Base-by-base conservation (phyloP, 2,113 vertebrate genomes). In the Mesitornis unicolor region DNA sequence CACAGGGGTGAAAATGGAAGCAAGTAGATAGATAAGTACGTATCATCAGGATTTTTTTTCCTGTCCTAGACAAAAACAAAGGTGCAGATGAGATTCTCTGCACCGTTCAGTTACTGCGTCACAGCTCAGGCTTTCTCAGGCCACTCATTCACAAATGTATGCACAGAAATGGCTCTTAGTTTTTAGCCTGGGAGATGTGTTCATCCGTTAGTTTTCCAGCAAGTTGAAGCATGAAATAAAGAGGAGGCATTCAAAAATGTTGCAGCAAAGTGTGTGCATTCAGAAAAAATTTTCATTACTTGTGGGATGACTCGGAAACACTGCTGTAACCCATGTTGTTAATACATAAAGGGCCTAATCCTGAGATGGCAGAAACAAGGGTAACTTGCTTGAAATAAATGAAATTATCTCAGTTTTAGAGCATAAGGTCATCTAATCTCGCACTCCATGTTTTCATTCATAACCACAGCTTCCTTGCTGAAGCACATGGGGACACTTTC, bases 41-140 rank as follows among this genome's bases (percentile, higher is more conserved):
- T 86, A 45, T 76, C 9, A 2, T 84, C 75, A 24, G 85, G 36
- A 35, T 22, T 79, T 73, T 77, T 93, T 92, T 68, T 48, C 36
- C 24, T 93, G 53, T 68, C 53, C 25, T 73, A 43, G 57, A 60
- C 7, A 13, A 78, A 69, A 71, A 51, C 53, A 73, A 83, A 96
- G 63, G 73, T 85, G 35, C 10, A 6, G 87, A 73, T 74, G 16
- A 89, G 59, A 75, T 76, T 67, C 80, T 73, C 69, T 36, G 48
- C 45, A 94, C 68, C 6, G 0, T 73, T 79, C 0, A 0, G 26
- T 79, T 59, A 12, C 53, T 61, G 65, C 0, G 0, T 61, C 36
- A 6, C 53, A 59, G 40, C 45, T 88, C n/a, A 33, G 85, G 38
- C 75, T 73, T 70, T 56, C 69, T 71, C 9, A 7, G 48, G 45